Base-by-base conservation (phyloP, 2,888 invertebrate genomes). In the Deladenus siricidicola region DNA sequence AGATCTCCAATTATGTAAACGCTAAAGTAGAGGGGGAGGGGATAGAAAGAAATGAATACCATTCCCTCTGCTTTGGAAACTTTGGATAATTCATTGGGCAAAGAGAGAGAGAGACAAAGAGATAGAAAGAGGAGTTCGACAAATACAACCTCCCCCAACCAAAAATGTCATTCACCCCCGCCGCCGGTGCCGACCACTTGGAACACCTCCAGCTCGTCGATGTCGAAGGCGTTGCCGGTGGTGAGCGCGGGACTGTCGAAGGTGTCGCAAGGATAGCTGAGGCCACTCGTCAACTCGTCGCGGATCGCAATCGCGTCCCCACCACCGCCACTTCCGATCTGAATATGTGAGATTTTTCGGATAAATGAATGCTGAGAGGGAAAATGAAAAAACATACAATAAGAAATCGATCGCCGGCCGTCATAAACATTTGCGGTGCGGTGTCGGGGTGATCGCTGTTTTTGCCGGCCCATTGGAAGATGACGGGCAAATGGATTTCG, bases 241-340 rank as follows among this genome's bases (percentile, higher is more conserved):
- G 71, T 71, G 3, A 76, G 70, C 14, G 71, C 60, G 6, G 76
- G 74, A 49, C 69, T 70, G 29, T 66, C 70, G 63, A 74, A 76
- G n/a, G 76, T 76, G 4, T 62, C 56, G 47, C 71, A 74, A 6
- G 65, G 60, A 30, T 70, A 69, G 24, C 70, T 68, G 29, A 77
- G 70, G 14, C 76, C 76, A 23, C 60, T 57, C 2, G 73, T 72
- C 17, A 76, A 65, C 53, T 76, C 74, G 51, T 78, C 76, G 28
- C 70, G 68, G 57, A 76, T 76, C 4, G 74, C 71, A 45, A 76
- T 76, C 10, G 76, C 76, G 51, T 76, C 76, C n/a, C 74, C 71
- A 47, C 68, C 71, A 8, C 76, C 75, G 14, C 76, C 75, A 21
- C 72, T 72, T 29, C 76, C 76, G 51, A 76, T 72, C 76, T 77